Base-by-base conservation (phyloP, 37 sponge, comb jelly and placozoan species). In the Ianthella basta region DNA sequence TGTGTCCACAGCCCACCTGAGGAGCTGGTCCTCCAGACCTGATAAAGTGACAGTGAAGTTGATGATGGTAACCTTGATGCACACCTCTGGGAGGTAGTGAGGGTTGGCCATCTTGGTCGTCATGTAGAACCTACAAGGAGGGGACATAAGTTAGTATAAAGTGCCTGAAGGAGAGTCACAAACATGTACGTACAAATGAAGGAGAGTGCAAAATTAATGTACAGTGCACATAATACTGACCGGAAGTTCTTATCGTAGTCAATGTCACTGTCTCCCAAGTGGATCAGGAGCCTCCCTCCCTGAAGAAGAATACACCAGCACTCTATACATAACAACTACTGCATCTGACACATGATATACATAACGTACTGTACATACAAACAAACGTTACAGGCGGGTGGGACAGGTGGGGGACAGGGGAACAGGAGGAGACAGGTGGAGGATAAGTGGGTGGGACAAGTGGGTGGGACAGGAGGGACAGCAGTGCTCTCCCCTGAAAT, bases 241-340 rank as follows among this genome's bases (percentile, higher is more conserved):
- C 89, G 88, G 93, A 99, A 99, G 78, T 99, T 97, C 84, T 95
- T 97, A 81, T 99, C 97, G 81, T 99, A 99, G 78, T 97, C 97
- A 33, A 99, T 93, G 65, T 97, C 99, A 83, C 94, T 91, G 86
- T 99, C 99, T 59, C 99, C 99, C 36, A 99, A 91, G 40, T 94
- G 90, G 67, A 99, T 99, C 10, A 97, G 92, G 25, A 95, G 74
- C 54, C 97, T 87, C 0, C 99, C 99, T 38, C 94, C 91, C 78
- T 87, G 38, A 23, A 54, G 19, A 63, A 16, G 55, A 23, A 72
- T 33, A n/a, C n/a, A n/a, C n/a, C n/a, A n/a, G n/a, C 50, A 44
- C 50, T 44, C 6, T 44, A 8, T 44, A 44, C 50, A 44, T 44
- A 44, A 10, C 6, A 10, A 8, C 6, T 8, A 44, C 50, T 10